Evolutionary conservation across 92 coral and sea anemone species (phyloP).

Genomic region (Ricordea florida): DNA sequence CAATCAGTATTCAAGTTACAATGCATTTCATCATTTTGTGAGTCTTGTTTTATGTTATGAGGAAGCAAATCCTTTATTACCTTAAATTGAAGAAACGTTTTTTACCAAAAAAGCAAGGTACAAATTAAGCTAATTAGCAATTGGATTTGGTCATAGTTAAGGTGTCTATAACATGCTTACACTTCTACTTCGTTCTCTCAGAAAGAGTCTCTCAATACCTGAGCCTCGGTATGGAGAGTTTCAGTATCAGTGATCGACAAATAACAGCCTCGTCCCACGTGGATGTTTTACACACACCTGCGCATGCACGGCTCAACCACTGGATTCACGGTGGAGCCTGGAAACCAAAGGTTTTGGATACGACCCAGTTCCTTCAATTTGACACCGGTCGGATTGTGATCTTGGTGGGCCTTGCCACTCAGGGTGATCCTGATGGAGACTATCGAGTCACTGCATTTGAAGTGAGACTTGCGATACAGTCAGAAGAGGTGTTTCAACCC

Average conservation of each 20-base stretch:
- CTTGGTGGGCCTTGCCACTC: conserved; percentile 11
- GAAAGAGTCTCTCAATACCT: background rate
- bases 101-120: too few species aligned
- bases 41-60: too few species aligned
- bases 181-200: background rate
- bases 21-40: too few species aligned
- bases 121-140: too few species aligned
- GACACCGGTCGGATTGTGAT: background rate
- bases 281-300: background rate
- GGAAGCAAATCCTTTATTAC: too few species aligned
- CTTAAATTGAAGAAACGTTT: too few species aligned
- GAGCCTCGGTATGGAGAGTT: conserved; percentile 17
- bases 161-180: too few species aligned
- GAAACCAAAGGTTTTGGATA: background rate
- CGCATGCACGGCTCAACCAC: conserved; percentile 4
- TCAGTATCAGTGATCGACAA: background rate
- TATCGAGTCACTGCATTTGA: background rate
- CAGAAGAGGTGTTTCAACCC: background rate
- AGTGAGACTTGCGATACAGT: background rate
- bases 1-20: too few species aligned
- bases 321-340: conserved; percentile 2
- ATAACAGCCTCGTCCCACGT: conserved; percentile 8
- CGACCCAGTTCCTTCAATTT: conserved; percentile 1
- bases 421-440: background rate
- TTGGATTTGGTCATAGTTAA: too few species aligned